Evolutionary conservation across 2,888 invertebrate species (phyloP).

Genomic region (Limnephilus lunatus): DNA sequence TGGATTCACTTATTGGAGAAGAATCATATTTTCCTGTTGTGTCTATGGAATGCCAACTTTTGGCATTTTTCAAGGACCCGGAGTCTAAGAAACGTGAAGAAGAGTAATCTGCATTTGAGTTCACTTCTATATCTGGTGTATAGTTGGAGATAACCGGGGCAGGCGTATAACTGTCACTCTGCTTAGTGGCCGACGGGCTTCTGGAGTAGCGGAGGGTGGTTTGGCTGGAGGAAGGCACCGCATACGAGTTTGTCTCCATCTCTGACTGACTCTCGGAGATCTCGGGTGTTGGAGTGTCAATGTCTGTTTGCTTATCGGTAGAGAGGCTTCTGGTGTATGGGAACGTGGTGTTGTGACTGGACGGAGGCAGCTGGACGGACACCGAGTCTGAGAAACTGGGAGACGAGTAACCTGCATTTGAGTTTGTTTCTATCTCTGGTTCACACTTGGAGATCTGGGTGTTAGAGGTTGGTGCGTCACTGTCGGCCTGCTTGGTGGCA

Average conservation of each 20-base stretch:
- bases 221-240: slow-evolving; percentile 66
- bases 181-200: slow-evolving; percentile 67
- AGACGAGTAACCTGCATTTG: neutral
- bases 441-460: neutral
- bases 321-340: slow-evolving; percentile 67
- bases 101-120: slow-evolving; percentile 4
- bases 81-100: slow-evolving; percentile 50
- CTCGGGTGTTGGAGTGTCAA: neutral
- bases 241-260: neutral
- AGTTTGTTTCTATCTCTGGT: neutral
- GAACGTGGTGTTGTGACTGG: slow-evolving; percentile 59
- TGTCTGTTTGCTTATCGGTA: slow-evolving; percentile 66
- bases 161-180: neutral
- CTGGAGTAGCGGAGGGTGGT: slow-evolving; percentile 58
- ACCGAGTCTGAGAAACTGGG: slow-evolving; percentile 67
- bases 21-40: slow-evolving; percentile 7
- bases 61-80: slow-evolving; percentile 52
- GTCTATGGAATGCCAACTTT: slow-evolving; percentile 5
- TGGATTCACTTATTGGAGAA: slow-evolving; percentile 45
- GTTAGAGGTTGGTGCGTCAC: neutral
- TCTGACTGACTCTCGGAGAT: neutral
- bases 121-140: neutral
- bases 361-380: slow-evolving; percentile 71
- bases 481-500: slow-evolving; percentile 67
- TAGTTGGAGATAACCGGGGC: neutral